phyloP scores from a whole-genome alignment of 2,888 invertebrate genomes.

The Tiliacea aurago region DNA sequence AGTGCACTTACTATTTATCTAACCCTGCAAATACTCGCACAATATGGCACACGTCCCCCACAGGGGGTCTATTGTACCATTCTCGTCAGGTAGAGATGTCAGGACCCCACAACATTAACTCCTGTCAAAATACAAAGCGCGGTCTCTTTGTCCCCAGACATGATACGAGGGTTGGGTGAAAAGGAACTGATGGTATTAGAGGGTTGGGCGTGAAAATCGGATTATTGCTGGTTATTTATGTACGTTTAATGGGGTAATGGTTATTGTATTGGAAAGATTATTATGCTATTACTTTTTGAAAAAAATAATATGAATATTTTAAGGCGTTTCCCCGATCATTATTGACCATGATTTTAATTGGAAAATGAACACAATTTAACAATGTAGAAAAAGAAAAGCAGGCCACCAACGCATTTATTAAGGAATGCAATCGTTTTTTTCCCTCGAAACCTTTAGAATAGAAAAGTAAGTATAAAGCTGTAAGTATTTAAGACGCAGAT shows the following conservation, averaged over 20 bases:
- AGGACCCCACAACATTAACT: constrained; percentile 83
- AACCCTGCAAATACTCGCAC: constrained; percentile 71
- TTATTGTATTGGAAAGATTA: constrained; percentile 42
- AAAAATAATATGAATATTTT: not conserved
- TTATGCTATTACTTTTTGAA: not conserved
- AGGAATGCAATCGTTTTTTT: not conserved
- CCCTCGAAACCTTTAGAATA: too few relatives aligned
- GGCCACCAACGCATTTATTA: not conserved
- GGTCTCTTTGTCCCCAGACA: constrained; percentile 80
- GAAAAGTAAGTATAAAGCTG: not conserved
- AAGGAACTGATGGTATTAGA: constrained; percentile 68
- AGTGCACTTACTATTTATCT: constrained; percentile 69
- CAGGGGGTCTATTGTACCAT: constrained; percentile 68
- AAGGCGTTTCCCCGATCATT: not conserved
- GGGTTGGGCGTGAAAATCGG: constrained; percentile 78
- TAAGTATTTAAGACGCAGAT: too few relatives aligned
- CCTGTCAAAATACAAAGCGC: constrained; percentile 86
- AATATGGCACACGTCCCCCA: constrained; percentile 69
- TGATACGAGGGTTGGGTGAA: constrained; percentile 77
- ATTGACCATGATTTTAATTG: too few relatives aligned
- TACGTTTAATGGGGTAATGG: constrained; percentile 55
- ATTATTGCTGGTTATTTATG: constrained; percentile 71
- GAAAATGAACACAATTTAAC: not conserved
- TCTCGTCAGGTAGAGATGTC: constrained; percentile 80
- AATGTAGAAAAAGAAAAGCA: not conserved